These are phyloP conservation scores for Penaeus indicus DNA, from an alignment of 1,140 invertebrate species.

Conservation along the genomic window DNA sequence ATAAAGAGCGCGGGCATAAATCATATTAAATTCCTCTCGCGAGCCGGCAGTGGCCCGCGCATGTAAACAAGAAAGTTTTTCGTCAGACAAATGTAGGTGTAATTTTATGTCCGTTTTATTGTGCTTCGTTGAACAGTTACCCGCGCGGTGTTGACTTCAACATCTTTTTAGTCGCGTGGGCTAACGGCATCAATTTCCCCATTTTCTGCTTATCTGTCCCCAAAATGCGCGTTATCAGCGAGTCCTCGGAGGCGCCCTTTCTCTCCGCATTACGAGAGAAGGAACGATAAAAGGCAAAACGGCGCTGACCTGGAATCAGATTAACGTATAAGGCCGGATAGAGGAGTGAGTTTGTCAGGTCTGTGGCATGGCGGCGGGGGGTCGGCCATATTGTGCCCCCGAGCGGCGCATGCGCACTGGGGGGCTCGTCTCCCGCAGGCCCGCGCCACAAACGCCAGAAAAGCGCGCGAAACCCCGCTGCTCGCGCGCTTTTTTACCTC, in stretches of 20 bases:
- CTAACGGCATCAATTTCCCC: too few species aligned
- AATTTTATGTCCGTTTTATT: slow-evolving; percentile 63
- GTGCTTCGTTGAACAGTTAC: background rate
- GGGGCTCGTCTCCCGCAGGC: slow-evolving; percentile 40
- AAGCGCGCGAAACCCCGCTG: slow-evolving; percentile 62
- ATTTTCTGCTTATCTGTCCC: too few species aligned
- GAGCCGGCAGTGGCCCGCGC: too few species aligned
- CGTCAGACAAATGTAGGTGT: slow-evolving; percentile 51
- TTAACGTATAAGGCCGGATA: slow-evolving; percentile 58
- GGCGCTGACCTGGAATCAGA: slow-evolving; percentile 52
- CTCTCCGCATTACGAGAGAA: slow-evolving; percentile 44
- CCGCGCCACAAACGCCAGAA: slow-evolving; percentile 61
- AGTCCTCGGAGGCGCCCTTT: background rate
- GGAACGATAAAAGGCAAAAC: slow-evolving; percentile 58
- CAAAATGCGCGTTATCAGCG: too few species aligned
- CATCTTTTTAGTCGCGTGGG: too few species aligned
- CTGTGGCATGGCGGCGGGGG: slow-evolving; percentile 50
- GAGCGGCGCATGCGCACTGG: slow-evolving; percentile 48
- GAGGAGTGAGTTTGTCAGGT: slow-evolving; percentile 50
- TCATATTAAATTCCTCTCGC: background rate
- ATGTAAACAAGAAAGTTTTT: slow-evolving; percentile 42
- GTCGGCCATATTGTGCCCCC: slow-evolving; percentile 62
- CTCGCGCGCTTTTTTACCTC: slow-evolving; percentile 43
- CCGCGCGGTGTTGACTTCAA: too few species aligned
- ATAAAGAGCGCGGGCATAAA: slow-evolving; percentile 13